These are phyloP conservation scores for Callionymus lyra DNA, from an alignment of 2,113 vertebrate species.

Conservation along the genomic window DNA sequence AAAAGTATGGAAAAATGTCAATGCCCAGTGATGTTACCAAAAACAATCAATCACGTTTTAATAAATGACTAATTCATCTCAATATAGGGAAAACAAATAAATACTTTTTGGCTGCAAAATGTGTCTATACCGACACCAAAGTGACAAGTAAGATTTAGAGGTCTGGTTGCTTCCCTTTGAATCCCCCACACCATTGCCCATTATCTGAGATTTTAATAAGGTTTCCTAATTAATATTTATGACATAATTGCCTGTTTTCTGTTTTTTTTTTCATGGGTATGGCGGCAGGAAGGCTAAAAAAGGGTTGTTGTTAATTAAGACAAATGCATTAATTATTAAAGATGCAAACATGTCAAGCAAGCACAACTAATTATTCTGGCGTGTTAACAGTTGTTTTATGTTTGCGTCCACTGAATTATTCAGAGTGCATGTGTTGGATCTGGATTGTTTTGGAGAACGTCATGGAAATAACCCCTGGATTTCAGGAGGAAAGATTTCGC, in stretches of 20 bases:
- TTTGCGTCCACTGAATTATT: slow-evolving; percentile 98
- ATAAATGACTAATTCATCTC: too few relatives aligned
- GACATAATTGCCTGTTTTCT: slow-evolving; percentile 86
- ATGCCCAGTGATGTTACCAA: too few relatives aligned
- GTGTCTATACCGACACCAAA: slow-evolving; percentile 35
- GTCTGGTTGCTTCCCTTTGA: slow-evolving; percentile 31
- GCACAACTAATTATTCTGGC: slow-evolving; percentile 99
- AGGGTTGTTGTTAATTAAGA: slow-evolving; percentile 99
- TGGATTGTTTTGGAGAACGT: slow-evolving; percentile 81
- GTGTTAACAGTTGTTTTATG: slow-evolving; percentile 99
- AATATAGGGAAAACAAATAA: slow-evolving; percentile 29
- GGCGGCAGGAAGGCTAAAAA: slow-evolving; percentile 86
- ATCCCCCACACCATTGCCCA: slow-evolving; percentile 58
- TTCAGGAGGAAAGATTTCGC: too few relatives aligned
- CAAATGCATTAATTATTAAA: slow-evolving; percentile 99
- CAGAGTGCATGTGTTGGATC: slow-evolving; percentile 84
- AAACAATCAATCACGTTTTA: too few relatives aligned
- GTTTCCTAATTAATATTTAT: slow-evolving; percentile 96
- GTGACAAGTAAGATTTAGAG: slow-evolving; percentile 37
- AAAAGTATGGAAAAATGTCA: too few relatives aligned
- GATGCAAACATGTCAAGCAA: slow-evolving; percentile 99
- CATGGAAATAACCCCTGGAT: slow-evolving; percentile 43
- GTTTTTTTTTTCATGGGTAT: slow-evolving; percentile 78
- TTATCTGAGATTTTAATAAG: slow-evolving; percentile 87
- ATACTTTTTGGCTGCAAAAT: slow-evolving; percentile 8